These are phyloP conservation scores for Meiosimyza decipiens DNA, from an alignment of 2,888 invertebrate genomes.

Conservation along the genomic window DNA sequence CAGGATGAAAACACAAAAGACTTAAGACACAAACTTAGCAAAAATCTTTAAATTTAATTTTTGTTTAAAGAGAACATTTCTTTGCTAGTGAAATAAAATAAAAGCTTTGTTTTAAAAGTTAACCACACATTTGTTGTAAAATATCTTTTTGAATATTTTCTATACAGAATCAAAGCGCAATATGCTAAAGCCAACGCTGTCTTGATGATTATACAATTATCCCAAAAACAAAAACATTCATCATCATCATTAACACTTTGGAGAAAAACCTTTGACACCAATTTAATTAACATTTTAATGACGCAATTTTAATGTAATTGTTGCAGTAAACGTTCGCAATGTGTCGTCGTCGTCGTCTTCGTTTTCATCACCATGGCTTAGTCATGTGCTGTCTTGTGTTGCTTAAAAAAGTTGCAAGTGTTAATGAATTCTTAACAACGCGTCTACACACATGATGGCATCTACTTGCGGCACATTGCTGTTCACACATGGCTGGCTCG, in stretches of 20 bases:
- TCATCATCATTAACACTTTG: no score
- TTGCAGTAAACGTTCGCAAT: not conserved
- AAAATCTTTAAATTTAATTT: not conserved
- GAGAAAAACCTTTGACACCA: constrained; percentile 38
- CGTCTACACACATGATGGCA: no score
- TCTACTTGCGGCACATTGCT: not conserved
- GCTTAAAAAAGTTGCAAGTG: constrained; percentile 23
- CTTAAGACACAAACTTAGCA: constrained; percentile 36
- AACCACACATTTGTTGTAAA: no score
- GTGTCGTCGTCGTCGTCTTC: not conserved
- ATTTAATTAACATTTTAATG: constrained; percentile 44
- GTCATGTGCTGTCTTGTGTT: no score
- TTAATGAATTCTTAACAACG: constrained; percentile 7
- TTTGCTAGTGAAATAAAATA: no score
- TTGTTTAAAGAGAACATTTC: no score
- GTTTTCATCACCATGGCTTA: not conserved
- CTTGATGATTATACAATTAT: no score
- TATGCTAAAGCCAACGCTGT: no score
- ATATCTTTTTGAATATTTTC: no score
- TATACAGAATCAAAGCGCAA: no score
- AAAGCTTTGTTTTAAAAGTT: no score
- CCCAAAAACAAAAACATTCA: no score
- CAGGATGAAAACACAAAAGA: constrained; percentile 35
- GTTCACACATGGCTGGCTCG: not conserved
- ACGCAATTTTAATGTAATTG: constrained; percentile 32